These are phyloP conservation scores for Okamejei kenojei DNA, from an alignment of 2,797 vertebrate genomes.

Conservation along the genomic window DNA sequence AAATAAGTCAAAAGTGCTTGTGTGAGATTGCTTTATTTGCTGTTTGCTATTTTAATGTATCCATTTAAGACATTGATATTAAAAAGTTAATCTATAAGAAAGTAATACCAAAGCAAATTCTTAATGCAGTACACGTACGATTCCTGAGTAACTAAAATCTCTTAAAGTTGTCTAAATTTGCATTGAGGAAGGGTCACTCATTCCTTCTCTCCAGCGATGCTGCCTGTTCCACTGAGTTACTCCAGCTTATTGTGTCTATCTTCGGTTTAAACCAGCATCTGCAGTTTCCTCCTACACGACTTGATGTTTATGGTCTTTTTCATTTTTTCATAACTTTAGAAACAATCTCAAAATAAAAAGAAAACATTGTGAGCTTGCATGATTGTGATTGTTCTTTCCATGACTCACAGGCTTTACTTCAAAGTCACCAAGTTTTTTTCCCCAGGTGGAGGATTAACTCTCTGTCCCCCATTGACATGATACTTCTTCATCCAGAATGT, in stretches of 20 bases:
- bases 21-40: neutral
- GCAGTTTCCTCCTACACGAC: neutral
- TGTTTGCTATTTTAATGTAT: neutral
- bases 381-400: neutral
- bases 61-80: neutral
- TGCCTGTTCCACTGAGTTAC: too few species aligned
- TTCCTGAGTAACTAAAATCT: neutral
- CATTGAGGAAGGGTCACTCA: neutral
- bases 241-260: too few species aligned
- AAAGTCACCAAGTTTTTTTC: constrained; percentile 6
- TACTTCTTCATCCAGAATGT: neutral
- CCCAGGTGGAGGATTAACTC: neutral
- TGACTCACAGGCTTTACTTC: neutral
- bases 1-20: neutral
- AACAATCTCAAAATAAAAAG: neutral
- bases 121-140: neutral
- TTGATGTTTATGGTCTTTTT: neutral
- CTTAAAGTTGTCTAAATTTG: neutral
- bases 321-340: constrained; percentile 13
- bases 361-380: neutral
- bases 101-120: neutral
- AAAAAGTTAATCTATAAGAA: neutral
- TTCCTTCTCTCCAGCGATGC: too few species aligned
- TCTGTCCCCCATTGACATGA: neutral
- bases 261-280: too few species aligned